Percentiles rank a stretch among this genome's conserved stretches.
These are phyloP conservation scores for Drosophila leontia DNA, from an alignment of 1,140 invertebrate species.

Conservation along the genomic window DNA sequence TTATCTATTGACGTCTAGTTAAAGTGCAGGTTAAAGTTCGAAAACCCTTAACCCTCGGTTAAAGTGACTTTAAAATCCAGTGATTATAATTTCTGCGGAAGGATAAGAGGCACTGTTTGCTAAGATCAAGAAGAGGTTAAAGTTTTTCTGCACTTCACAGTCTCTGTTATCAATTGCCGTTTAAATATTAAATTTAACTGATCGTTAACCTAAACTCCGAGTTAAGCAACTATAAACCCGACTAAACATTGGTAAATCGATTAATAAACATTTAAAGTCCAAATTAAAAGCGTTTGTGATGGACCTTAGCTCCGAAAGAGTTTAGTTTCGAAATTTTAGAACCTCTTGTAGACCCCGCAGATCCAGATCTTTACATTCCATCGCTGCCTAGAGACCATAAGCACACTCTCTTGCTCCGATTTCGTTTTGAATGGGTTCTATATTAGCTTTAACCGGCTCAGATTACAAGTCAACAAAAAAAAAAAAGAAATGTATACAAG, in stretches of 20 bases:
- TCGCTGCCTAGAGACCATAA: background rate
- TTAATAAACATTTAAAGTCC: background rate
- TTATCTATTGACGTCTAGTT: no score
- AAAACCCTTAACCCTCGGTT: no score
- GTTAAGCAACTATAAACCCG: background rate
- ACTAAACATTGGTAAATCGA: background rate
- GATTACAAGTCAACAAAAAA: conserved; percentile 45
- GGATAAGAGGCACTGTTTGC: no score
- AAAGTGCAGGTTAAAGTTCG: no score
- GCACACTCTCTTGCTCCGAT: background rate
- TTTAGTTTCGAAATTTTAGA: background rate
- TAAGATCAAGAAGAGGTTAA: no score
- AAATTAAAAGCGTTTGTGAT: background rate
- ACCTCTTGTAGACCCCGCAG: background rate
- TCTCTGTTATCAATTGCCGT: no score
- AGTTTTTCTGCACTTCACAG: no score
- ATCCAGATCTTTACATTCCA: background rate
- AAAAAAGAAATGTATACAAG: conserved; percentile 1
- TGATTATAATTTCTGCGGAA: no score
- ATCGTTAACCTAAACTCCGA: no score
- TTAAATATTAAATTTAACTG: no score
- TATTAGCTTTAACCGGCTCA: conserved; percentile 47
- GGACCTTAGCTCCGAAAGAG: no score
- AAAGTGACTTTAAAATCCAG: no score
- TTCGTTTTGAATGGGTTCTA: conserved; percentile 45